A percentile compares a stretch with the other conserved stretches of the same genome.
Conservation (phyloP, 2,113 vertebrate genomes). For the Charadrius vociferus region DNA sequence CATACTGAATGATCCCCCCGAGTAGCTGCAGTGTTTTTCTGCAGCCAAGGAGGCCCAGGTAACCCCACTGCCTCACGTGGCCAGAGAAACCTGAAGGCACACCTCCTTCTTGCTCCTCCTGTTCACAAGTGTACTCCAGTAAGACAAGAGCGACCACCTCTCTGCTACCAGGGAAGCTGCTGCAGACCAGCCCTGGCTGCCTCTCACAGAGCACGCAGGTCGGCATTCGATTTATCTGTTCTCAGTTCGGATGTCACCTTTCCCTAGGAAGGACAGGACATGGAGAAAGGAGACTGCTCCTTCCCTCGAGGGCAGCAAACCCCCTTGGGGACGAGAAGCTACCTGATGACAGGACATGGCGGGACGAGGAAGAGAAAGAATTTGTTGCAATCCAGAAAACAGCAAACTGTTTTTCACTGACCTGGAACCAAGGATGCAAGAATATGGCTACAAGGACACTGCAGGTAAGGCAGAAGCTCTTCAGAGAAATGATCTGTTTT, state of each 20-base stretch:
- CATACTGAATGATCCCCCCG: fast-evolving
- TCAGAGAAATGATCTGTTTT: neutral
- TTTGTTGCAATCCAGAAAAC: neutral
- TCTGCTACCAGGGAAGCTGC: neutral
- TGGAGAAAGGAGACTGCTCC: neutral
- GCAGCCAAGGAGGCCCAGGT: neutral
- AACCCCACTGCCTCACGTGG: fast-evolving
- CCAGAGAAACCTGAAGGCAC: fast-evolving
- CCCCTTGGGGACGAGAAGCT: fast-evolving
- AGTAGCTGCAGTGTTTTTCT: neutral
- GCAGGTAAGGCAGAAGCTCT: neutral
- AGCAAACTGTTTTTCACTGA: neutral
- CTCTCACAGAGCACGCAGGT: fast-evolving
- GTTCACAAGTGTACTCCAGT: neutral
- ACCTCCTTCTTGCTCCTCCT: neutral
- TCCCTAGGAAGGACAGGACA: neutral
- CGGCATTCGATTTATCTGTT: neutral
- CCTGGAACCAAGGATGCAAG: neutral
- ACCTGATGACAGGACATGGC: fast-evolving
- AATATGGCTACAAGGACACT: neutral
- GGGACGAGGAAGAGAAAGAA: fast-evolving
- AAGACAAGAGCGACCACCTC: neutral
- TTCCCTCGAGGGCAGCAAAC: neutral
- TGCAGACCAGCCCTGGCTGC: neutral
- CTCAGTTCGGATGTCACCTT: neutral